Conservation (phyloP, 1,140 invertebrate genomes). For the Diabrotica virgifera region DNA sequence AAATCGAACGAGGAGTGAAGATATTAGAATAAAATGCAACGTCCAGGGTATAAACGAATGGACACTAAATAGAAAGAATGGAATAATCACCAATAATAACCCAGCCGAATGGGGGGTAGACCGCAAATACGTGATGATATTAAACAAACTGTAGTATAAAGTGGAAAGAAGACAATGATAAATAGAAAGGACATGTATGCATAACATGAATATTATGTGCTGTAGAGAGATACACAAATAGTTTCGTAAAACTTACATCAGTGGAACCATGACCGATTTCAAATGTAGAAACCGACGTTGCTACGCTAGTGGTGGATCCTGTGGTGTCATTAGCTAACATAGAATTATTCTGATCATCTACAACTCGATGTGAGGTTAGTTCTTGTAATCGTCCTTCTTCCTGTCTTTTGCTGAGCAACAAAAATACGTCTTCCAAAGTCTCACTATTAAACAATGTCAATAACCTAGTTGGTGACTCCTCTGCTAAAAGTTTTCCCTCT, state of each 20-base stretch:
- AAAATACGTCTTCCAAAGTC: constrained; percentile 71
- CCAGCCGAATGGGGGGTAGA: no score
- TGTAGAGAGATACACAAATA: background rate
- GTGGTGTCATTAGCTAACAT: constrained; percentile 5
- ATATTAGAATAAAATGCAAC: no score
- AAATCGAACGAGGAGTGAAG: no score
- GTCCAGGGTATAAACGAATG: no score
- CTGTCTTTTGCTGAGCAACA: constrained; percentile 65
- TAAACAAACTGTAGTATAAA: no score
- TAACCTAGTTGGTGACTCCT: constrained; percentile 72
- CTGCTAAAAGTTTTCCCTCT: constrained; percentile 78
- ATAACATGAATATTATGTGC: no score
- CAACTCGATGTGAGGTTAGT: background rate
- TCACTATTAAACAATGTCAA: constrained; percentile 61
- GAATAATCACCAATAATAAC: no score
- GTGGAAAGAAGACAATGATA: no score
- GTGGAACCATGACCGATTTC: constrained; percentile 25
- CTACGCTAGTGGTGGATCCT: constrained; percentile 1
- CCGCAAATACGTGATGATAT: no score
- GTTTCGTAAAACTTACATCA: constrained; percentile 23
- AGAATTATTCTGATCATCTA: constrained; percentile 21
- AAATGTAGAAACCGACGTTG: constrained; percentile 21
- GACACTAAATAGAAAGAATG: no score
- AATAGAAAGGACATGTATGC: no score
- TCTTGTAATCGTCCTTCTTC: constrained; percentile 41